A percentile compares a stretch with the other conserved stretches of the same genome.
Conservation (phyloP, 2,888 invertebrate species). For the Charanyca ferruginea region DNA sequence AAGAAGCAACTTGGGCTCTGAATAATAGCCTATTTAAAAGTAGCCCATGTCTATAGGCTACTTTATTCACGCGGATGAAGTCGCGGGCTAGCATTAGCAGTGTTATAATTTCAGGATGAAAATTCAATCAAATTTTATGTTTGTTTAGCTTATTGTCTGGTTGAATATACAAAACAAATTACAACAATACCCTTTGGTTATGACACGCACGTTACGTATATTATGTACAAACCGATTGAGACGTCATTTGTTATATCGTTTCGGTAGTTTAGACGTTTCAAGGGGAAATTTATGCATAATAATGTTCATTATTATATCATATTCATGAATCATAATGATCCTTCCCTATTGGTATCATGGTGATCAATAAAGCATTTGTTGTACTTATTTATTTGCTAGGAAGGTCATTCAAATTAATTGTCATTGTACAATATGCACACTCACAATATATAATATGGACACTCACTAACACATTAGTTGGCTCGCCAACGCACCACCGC, state of each 20-base stretch:
- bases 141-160: constrained; percentile 24
- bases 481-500: too few relatives aligned
- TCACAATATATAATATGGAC: too few relatives aligned
- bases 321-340: neutral
- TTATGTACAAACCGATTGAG: constrained; percentile 37
- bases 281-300: constrained; percentile 10
- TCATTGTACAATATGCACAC: too few relatives aligned
- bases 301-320: constrained; percentile 13
- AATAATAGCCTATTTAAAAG: too few relatives aligned
- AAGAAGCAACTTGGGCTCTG: too few relatives aligned
- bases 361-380: constrained; percentile 2
- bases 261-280: constrained; percentile 15
- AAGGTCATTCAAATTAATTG: constrained; percentile 10
- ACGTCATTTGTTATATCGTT: constrained; percentile 50
- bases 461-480: too few relatives aligned
- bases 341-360: neutral
- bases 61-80: neutral
- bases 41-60: too few relatives aligned
- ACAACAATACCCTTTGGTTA: constrained; percentile 26
- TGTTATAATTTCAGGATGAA: neutral
- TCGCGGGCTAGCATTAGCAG: too few relatives aligned
- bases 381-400: neutral
- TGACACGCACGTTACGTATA: constrained; percentile 44
- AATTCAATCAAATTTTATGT: neutral
- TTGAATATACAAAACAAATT: constrained; percentile 25